A percentile compares a stretch with the other conserved stretches of the same genome.
Conservation (phyloP, 2,888 invertebrate species). For the Drosophila mayaguana region DNA sequence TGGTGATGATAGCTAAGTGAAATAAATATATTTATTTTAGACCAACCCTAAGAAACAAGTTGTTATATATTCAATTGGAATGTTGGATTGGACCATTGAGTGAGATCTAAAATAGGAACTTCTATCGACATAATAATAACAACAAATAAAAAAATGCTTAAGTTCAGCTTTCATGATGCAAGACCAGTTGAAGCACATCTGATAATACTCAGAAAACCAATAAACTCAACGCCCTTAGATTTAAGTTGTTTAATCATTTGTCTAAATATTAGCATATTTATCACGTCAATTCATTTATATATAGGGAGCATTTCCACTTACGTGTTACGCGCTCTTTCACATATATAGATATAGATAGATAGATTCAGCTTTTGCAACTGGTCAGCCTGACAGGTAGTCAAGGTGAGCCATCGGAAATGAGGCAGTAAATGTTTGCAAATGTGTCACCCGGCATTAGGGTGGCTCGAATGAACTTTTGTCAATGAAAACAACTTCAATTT, state of each 20-base stretch:
- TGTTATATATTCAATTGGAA: no score
- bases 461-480: constrained; percentile 18
- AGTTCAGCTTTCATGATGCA: no score
- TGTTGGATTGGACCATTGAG: no score
- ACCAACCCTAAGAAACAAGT: no score
- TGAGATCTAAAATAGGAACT: neutral
- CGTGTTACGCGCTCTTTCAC: neutral
- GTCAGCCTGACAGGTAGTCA: constrained; percentile 49
- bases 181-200: no score
- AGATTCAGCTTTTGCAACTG: constrained; percentile 39
- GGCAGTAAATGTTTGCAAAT: constrained; percentile 48
- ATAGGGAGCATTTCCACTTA: neutral
- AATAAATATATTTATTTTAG: neutral
- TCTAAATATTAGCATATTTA: neutral
- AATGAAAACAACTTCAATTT: neutral
- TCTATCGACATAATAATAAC: neutral
- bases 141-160: neutral
- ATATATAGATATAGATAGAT: no score
- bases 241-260: no score
- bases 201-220: no score
- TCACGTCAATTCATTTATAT: neutral
- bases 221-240: no score
- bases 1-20: neutral
- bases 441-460: constrained; percentile 61
- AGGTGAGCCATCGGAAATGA: constrained; percentile 72